These are phyloP conservation scores for Pterostichus niger DNA, from an alignment of 2,888 invertebrate species.

Conservation along the genomic window DNA sequence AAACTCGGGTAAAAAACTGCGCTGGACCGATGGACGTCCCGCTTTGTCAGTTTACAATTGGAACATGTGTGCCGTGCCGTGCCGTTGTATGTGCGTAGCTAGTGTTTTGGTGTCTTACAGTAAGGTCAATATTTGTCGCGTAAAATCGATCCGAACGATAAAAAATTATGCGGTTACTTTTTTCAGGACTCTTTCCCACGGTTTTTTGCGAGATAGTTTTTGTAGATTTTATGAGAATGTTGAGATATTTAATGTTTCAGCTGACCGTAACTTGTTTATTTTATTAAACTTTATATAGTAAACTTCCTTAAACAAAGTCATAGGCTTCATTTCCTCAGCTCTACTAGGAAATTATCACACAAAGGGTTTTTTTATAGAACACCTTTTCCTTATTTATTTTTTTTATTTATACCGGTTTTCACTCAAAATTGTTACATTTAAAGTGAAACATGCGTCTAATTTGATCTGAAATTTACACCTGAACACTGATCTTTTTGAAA, in stretches of 20 bases:
- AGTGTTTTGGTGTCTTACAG: slow-evolving; percentile 35
- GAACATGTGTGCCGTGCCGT: slow-evolving; percentile 38
- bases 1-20: slow-evolving; percentile 51
- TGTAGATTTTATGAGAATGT: slow-evolving; percentile 39
- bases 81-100: slow-evolving; percentile 16
- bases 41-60: slow-evolving; percentile 57
- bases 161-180: slow-evolving; percentile 52
- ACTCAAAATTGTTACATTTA: too few species aligned
- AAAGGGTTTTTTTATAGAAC: too few species aligned
- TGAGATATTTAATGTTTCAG: slow-evolving; percentile 34
- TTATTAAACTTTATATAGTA: slow-evolving; percentile 3
- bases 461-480: too few species aligned
- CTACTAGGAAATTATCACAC: too few species aligned
- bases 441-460: too few species aligned
- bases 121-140: slow-evolving; percentile 61
- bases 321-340: too few species aligned
- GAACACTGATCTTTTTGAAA: too few species aligned
- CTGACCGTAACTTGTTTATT: slow-evolving; percentile 43
- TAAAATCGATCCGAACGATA: slow-evolving; percentile 31
- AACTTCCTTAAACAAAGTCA: slow-evolving; percentile 26
- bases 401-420: too few species aligned
- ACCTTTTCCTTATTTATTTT: too few species aligned
- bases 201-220: slow-evolving; percentile 36
- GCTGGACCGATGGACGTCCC: slow-evolving; percentile 50
- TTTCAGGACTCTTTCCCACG: slow-evolving; percentile 47